Evolutionary conservation across 2,797 vertebrate genomes (phyloP).

Genomic region (Peromyscus eremicus): DNA sequence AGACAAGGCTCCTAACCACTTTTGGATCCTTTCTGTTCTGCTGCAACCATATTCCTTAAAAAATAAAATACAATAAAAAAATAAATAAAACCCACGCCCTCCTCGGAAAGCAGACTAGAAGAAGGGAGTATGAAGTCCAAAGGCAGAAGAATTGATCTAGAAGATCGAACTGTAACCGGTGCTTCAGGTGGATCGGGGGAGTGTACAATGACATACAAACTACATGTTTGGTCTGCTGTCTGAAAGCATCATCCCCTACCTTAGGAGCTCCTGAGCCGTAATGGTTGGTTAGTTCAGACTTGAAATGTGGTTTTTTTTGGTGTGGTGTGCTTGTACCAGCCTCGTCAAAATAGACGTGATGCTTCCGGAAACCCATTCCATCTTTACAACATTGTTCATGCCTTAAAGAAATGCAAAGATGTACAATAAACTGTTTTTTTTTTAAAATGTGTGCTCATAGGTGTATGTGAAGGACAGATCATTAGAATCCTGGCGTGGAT

Average conservation of each 20-base stretch:
- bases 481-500: constrained; percentile 85
- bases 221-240: constrained; percentile 68
- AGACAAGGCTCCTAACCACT: constrained; percentile 88
- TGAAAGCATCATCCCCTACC: constrained; percentile 39
- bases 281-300: constrained; percentile 79
- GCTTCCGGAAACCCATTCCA: constrained; percentile 86
- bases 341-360: constrained; percentile 80
- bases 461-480: constrained; percentile 84
- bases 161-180: constrained; percentile 84
- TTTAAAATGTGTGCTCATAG: constrained; percentile 86
- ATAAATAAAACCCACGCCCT: constrained; percentile 74
- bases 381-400: constrained; percentile 89
- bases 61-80: constrained; percentile 79
- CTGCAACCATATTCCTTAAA: constrained; percentile 88
- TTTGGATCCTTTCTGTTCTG: constrained; percentile 89
- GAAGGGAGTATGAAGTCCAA: constrained; percentile 86
- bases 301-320: constrained; percentile 78
- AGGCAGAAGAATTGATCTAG: constrained; percentile 83
- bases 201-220: constrained; percentile 73
- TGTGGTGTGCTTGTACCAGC: constrained; percentile 85
- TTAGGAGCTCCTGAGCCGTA: constrained; percentile 77
- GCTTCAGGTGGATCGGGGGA: constrained; percentile 86
- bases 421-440: constrained; percentile 87
- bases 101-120: constrained; percentile 83
- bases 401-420: constrained; percentile 90